Base-by-base conservation (phyloP, 2,888 invertebrate species). In the Iphiclides podalirius region DNA sequence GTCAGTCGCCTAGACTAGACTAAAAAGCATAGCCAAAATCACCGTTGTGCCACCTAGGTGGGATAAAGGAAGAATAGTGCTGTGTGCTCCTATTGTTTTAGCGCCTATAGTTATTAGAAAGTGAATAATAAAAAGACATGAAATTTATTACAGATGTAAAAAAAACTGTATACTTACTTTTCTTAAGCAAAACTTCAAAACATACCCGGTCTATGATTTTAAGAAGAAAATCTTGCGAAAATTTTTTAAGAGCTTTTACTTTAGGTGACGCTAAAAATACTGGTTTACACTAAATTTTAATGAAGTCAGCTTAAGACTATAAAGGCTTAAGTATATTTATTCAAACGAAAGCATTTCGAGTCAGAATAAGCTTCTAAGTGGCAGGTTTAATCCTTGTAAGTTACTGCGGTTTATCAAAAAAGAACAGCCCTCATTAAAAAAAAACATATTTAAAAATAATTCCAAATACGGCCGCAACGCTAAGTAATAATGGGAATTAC, bases 401-500 rank as follows among this genome's bases (percentile, higher is more conserved):
- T 50, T 45, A 45, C 43, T 36, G 39, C 39, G 31, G 34, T 36
- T 53, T 51, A 47, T 41, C 47, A 54, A 43, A 51, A 43, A 37
- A 46, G 50, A 51, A 54, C 41, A 52, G 48, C 28, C 39, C 44
- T 26, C 42, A 52, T 43, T 45, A 14, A 54, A 58, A 62, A 58
- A 61, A 4, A 4, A 49, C 57, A 51, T 52, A 54, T 54, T 59
- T 58, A 60, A 61, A 63, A 55, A 59, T 58, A 58, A 53, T 57
- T 52, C 52, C 55, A 52, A 58, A 71, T 66, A 66, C 69, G 62
- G 54, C 53, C 65, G 65, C 71, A 73, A 72, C 76, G 69, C 75
- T 81, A 76, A 79, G 70, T 71, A 50, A 68, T 79, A 84, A 83
- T 79, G 77, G 75, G 78, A 74, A 82, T 76, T 74, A 77, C 73